Evolutionary conservation across 2,797 vertebrate species (phyloP).

Genomic region (Chromis chromis): DNA sequence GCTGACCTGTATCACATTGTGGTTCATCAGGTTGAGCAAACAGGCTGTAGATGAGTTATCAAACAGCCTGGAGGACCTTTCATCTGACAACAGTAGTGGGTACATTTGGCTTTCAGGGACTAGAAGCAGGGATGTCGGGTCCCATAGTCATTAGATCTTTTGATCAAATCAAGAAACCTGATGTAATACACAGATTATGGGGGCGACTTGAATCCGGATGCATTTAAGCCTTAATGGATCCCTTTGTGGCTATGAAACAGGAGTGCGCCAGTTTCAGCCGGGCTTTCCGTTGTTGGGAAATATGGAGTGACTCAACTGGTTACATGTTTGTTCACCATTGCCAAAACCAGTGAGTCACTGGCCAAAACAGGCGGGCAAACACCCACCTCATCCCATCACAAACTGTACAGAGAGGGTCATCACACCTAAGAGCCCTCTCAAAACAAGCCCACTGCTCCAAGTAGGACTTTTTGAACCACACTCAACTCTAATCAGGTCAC

Average conservation of each 20-base stretch:
- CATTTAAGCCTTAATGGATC: constrained; percentile 44
- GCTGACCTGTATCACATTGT: constrained; percentile 32
- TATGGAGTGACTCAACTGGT: constrained; percentile 36
- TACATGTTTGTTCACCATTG: not conserved
- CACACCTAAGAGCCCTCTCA: constrained; percentile 28
- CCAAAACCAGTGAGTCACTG: constrained; percentile 32
- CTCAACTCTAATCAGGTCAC: constrained; percentile 21
- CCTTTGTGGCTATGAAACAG: constrained; percentile 47
- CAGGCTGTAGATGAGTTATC: constrained; percentile 19
- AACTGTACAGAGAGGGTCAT: constrained; percentile 21
- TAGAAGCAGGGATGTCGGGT: not conserved
- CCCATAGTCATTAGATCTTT: constrained; percentile 17
- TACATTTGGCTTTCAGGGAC: not conserved
- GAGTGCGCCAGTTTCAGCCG: constrained; percentile 33
- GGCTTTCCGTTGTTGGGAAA: constrained; percentile 38
- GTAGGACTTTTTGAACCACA: not conserved
- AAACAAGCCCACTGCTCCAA: constrained; percentile 12
- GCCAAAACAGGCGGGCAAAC: constrained; percentile 26
- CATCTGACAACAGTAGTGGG: not conserved
- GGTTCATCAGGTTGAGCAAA: constrained; percentile 48
- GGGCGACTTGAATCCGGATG: constrained; percentile 26
- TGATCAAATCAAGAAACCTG: constrained; percentile 45
- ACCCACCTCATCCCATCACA: not conserved
- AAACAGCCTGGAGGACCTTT: not conserved
- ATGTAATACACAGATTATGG: constrained; percentile 22